Base-by-base conservation (phyloP, 2,113 vertebrate species). In the Myotis yumanensis region DNA sequence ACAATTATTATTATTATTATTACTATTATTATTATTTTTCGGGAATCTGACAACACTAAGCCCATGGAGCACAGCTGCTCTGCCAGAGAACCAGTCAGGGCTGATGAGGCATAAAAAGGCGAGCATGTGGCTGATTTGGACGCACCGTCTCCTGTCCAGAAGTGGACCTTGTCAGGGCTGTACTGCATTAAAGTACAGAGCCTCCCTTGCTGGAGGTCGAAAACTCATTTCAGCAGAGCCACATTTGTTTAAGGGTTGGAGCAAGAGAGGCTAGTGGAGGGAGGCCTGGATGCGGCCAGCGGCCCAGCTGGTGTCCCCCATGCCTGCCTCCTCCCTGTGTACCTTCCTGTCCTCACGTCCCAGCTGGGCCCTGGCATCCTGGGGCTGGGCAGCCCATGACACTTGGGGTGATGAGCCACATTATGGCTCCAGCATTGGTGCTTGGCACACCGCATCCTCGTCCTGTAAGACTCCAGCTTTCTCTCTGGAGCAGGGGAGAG, bases 401-500 rank as follows among this genome's bases (percentile, higher is more conserved):
- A 17, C 73, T 32, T 32, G 30, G 71, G n/a, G 12, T 4, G 25
- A 30, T 17, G 52, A 77, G 59, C 35, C 17, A 57, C 14, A 12
- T 32, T 3, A 32, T 10, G 25, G 62, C 15, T 20, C 23, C 23
- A 32, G 28, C 10, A 10, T 18, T 10, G 20, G 59, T 20, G 25
- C 32, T 17, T 40, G 22, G 43, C 11, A 11, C 30, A 18, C 11
- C 14, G 18, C 72, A n/a, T 51, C 43, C 80, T 81, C 57, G 20
- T 40, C 54, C 73, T 54, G 66, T 52, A 85, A 76, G 32, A 37
- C 23, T 35, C 64, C 48, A 32, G 51, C 9, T 37, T n/a, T 82
- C 59, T 86, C 88, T 97, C 48, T 35, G 16, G 23, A 96, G 81
- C 25, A 9, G 54, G 25, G 32, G 54, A 73, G 54, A 69, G 22